Evolutionary conservation across 2,797 vertebrate genomes (phyloP).

Genomic region (Falco peregrinus): DNA sequence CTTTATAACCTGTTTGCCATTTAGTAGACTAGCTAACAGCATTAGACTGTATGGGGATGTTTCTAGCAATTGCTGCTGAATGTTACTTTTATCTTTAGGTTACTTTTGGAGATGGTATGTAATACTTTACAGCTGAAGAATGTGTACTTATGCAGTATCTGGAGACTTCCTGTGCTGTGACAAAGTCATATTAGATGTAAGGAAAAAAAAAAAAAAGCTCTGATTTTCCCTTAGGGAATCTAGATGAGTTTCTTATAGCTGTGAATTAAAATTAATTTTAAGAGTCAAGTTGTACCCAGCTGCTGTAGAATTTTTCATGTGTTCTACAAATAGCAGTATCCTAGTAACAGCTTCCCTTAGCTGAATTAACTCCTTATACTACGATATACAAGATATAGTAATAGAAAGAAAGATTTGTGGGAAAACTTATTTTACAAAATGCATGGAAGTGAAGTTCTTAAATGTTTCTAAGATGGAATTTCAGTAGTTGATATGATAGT

Average conservation of each 20-base stretch:
- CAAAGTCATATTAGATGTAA: not conserved
- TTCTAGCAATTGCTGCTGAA: not conserved
- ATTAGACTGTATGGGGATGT: not conserved
- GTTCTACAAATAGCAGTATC: not conserved
- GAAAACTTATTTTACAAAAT: constrained; percentile 39
- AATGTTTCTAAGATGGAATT: not conserved
- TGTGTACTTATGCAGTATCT: not conserved
- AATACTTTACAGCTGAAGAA: not conserved
- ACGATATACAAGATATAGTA: not conserved
- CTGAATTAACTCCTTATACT: not conserved
- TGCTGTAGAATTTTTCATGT: not conserved
- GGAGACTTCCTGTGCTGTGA: not conserved
- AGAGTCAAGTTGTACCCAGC: not conserved
- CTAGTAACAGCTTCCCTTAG: not conserved
- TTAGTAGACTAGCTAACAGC: not conserved
- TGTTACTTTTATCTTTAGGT: not conserved
- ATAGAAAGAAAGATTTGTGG: not conserved
- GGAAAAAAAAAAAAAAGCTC: too few relatives aligned
- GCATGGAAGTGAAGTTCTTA: constrained; percentile 30
- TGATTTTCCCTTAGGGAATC: not conserved
- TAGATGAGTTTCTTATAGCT: not conserved
- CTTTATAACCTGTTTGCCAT: not conserved
- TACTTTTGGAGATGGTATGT: not conserved
- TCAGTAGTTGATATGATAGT: constrained; percentile 40
- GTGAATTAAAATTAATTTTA: not conserved